phyloP scores from a whole-genome alignment of 2,113 vertebrate species.

The Toxostoma redivivum region DNA sequence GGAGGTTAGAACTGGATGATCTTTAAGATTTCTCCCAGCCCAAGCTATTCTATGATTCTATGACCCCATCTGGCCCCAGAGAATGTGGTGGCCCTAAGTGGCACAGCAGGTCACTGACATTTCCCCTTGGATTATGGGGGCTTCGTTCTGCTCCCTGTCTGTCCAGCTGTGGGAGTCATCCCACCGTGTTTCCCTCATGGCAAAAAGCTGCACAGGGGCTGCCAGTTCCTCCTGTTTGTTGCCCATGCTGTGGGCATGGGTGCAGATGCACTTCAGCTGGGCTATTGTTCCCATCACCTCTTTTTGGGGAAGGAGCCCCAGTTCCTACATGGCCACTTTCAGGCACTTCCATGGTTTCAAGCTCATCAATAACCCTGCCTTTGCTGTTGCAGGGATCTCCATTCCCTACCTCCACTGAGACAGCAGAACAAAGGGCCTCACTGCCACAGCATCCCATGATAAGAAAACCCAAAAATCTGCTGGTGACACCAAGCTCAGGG shows the following conservation, averaged over 20 bases:
- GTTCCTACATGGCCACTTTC: background rate
- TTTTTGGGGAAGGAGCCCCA: background rate
- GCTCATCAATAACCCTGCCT: background rate
- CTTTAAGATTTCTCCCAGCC: background rate
- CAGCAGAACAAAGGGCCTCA: background rate
- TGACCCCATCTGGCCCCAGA: background rate
- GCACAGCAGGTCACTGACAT: background rate
- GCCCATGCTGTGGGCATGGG: background rate
- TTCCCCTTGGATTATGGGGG: background rate
- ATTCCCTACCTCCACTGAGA: too few relatives aligned
- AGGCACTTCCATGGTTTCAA: background rate
- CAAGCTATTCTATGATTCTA: background rate
- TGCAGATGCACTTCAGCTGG: background rate
- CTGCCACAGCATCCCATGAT: rapidly evolving
- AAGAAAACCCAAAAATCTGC: background rate
- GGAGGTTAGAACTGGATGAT: rapidly evolving
- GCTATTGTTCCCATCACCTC: background rate
- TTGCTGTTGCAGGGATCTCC: background rate
- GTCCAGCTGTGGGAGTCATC: background rate
- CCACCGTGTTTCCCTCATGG: background rate
- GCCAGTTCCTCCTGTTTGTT: background rate
- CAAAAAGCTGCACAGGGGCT: background rate
- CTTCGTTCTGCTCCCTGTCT: background rate
- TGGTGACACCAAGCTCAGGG: background rate
- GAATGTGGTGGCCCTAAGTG: too few relatives aligned